phyloP scores from a whole-genome alignment of 2,888 invertebrate species.

The Chrysolina haemoptera region DNA sequence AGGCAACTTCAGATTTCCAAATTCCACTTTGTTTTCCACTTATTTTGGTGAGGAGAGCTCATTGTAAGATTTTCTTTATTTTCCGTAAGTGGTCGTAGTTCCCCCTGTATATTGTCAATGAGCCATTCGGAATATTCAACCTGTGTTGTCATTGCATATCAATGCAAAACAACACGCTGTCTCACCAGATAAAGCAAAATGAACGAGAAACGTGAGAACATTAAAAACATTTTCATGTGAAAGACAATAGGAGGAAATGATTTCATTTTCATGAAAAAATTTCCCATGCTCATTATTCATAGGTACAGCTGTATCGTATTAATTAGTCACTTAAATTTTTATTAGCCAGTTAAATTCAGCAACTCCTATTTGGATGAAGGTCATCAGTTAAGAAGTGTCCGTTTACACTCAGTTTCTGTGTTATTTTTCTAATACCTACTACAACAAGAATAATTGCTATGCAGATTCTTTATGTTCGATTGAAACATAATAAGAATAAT shows the following conservation, averaged over 20 bases:
- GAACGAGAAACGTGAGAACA: not conserved
- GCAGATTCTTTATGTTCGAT: not conserved
- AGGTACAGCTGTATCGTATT: not conserved
- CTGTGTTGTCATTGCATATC: not conserved
- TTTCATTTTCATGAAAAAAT: conserved; percentile 13
- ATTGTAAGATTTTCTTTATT: too few species aligned
- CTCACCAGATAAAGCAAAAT: not conserved
- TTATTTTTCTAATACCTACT: not conserved
- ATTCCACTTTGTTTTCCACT: too few species aligned
- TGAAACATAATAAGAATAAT: not conserved
- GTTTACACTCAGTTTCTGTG: not conserved
- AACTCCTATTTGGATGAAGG: conserved; percentile 18
- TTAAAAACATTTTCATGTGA: conserved; percentile 10
- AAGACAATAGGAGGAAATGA: conserved; percentile 17
- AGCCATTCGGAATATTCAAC: not conserved
- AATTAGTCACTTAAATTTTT: conserved; percentile 14
- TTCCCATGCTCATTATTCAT: conserved; percentile 6
- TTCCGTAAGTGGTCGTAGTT: too few species aligned
- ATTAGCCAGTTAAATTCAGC: conserved; percentile 13
- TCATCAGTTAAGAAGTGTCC: not conserved
- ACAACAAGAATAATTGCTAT: not conserved
- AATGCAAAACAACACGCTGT: not conserved
- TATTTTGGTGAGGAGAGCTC: too few species aligned
- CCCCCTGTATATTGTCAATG: too few species aligned
- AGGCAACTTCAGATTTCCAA: too few species aligned